A percentile compares a stretch with the other conserved stretches of the same genome.
Evolutionary conservation across 1,140 invertebrate species (phyloP).

Genomic region (Kradibia gibbosae): DNA sequence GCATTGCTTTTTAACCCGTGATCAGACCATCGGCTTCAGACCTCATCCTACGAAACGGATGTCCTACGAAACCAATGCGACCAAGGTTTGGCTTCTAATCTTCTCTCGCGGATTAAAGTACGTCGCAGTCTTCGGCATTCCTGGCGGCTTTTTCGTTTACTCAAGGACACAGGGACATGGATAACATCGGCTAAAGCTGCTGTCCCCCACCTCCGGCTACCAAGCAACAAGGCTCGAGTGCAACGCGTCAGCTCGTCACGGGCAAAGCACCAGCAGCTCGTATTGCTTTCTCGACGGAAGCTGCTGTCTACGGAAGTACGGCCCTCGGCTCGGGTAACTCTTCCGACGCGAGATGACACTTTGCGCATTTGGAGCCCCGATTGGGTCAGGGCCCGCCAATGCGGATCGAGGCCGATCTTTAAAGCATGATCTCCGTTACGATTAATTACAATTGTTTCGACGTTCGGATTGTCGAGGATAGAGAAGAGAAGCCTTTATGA

Average conservation of each 20-base stretch:
- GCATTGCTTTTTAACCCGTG: not conserved
- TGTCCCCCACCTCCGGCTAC: too few species aligned
- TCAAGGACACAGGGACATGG: too few species aligned
- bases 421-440: not conserved
- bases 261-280: constrained; percentile 13
- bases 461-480: not conserved
- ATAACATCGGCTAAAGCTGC: too few species aligned
- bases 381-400: not conserved
- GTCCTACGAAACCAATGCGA: constrained; percentile 33
- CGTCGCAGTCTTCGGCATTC: not conserved
- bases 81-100: constrained; percentile 14
- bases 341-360: constrained; percentile 9
- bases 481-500: not conserved
- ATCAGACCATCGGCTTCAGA: not conserved
- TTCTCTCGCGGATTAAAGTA: constrained; percentile 29
- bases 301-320: not conserved
- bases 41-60: constrained; percentile 22
- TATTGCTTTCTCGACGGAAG: constrained; percentile 31
- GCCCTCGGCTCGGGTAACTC: not conserved
- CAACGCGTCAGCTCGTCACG: constrained; percentile 9
- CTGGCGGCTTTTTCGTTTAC: not conserved
- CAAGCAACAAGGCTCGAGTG: not conserved
- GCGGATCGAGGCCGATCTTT: not conserved
- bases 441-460: constrained; percentile 10
- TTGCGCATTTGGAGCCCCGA: not conserved